Conservation (phyloP, 2,113 vertebrate genomes). For the Nannospalax galili region DNA sequence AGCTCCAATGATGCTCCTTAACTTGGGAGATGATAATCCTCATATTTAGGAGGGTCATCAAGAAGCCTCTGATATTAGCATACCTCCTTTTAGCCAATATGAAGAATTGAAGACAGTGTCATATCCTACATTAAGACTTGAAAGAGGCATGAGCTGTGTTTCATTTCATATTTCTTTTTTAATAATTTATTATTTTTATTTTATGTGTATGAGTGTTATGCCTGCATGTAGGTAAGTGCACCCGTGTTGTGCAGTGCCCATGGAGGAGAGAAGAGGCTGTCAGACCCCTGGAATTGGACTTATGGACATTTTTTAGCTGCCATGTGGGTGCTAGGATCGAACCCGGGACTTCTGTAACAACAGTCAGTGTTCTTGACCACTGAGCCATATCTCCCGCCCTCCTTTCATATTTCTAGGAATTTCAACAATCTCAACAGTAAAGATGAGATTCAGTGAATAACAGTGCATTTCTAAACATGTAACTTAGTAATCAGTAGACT, state of each 20-base stretch:
- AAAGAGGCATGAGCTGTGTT: not conserved
- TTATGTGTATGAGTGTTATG: no score
- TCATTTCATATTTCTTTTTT: not conserved
- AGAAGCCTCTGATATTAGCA: not conserved
- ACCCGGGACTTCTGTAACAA: no score
- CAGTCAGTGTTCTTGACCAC: no score
- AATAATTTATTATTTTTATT: no score
- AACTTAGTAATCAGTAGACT: not conserved
- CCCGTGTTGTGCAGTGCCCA: no score
- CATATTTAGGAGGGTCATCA: not conserved
- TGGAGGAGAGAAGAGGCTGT: no score
- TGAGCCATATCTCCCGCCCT: no score
- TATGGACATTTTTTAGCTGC: no score
- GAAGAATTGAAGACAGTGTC: not conserved
- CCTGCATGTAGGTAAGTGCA: no score
- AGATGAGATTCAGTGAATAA: not conserved
- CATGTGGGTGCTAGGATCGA: no score
- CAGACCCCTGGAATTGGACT: no score
- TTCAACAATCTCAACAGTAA: not conserved
- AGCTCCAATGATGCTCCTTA: not conserved
- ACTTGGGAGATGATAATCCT: not conserved
- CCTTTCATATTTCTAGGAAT: not conserved
- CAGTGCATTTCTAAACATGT: not conserved
- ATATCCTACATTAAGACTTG: not conserved
- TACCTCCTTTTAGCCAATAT: not conserved